Evolutionary conservation across 2,113 vertebrate genomes (phyloP), one percentile per base, ranked within the genome.

Genomic region (Oreochromis niloticus): DNA sequence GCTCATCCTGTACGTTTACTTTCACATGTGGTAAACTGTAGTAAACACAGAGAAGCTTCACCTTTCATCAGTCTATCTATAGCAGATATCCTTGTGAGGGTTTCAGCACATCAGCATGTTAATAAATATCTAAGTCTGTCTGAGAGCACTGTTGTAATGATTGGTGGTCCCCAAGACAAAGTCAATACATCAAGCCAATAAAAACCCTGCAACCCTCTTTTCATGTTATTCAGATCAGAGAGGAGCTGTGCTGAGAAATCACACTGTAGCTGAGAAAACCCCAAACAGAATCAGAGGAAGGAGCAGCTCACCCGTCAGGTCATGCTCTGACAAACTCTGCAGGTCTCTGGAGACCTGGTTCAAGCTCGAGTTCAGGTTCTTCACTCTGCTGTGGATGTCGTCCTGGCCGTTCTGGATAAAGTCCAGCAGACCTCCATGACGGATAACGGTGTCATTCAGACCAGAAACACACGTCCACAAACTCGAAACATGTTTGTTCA

Each of bases 381-480:
- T 96, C 4, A 99, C 93, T 9, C 96, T 94, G 30, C 93, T 92
- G 16, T 97, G 94, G 30, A 98, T 88, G 6, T 89, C 84, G 9
- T 96, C 93, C 4, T 98, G 97, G 3, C 94, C 94, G 55, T 91
- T 94, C 50, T 97, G 96, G 27, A 97, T 92, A 50, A 96, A 96
- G 66, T 97, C 96, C 80, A 99, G 92, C 82, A 96, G 90, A 19
- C 95, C 94, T 2, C 95, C 95, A 1, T 97, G 97, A 1, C 79
- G 87, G 22, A 95, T 87, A 7, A 97, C 90, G 0, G 97, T 97
- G 88, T 94, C 89, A 55, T 99, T 99, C 52, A 98, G 91, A 36
- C 97, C 97, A 34, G 95, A 96, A 4, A 98, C 93, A 32, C 97
- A 97, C 0, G 75, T 96, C 98, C 98, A 98, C 84, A 99, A 96